Evolutionary conservation across 2,888 invertebrate genomes (phyloP).

Genomic region (Sesia bembeciformis): DNA sequence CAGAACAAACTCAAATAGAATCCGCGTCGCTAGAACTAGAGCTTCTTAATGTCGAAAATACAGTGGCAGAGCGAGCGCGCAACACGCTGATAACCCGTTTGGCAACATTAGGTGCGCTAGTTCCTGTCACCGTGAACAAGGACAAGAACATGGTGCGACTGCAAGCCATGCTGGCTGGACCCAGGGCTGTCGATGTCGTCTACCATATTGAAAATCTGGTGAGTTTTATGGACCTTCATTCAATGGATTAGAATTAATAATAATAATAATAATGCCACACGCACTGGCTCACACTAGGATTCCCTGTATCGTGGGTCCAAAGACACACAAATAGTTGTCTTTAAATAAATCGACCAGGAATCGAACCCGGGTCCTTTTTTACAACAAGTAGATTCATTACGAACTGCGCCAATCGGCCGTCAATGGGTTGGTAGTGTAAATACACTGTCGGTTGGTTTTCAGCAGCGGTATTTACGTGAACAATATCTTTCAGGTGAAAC

Average conservation of each 20-base stretch:
- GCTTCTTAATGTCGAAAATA: constrained; percentile 76
- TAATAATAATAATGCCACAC: too few species aligned
- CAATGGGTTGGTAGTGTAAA: too few species aligned
- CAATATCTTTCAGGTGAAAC: constrained; percentile 57
- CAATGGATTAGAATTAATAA: too few species aligned
- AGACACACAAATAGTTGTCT: too few species aligned
- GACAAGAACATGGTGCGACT: constrained; percentile 68
- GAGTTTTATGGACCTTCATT: constrained; percentile 19
- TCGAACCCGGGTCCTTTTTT: too few species aligned
- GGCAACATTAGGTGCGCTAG: constrained; percentile 39
- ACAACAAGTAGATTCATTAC: too few species aligned
- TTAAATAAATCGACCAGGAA: too few species aligned
- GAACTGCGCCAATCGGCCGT: too few species aligned
- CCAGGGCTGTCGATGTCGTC: constrained; percentile 84
- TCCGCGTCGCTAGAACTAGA: constrained; percentile 84
- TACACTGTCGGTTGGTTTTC: too few species aligned
- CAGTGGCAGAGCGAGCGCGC: constrained; percentile 65
- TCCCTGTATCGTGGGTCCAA: too few species aligned
- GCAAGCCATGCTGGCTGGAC: constrained; percentile 79
- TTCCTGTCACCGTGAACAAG: constrained; percentile 37
- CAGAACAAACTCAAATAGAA: constrained; percentile 82
- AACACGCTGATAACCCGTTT: constrained; percentile 41
- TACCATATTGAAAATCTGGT: constrained; percentile 87
- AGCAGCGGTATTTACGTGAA: too few species aligned
- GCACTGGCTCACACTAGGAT: too few species aligned